Evolutionary conservation across 2,888 invertebrate species (phyloP).

Genomic region (Eupithecia abbreviata): DNA sequence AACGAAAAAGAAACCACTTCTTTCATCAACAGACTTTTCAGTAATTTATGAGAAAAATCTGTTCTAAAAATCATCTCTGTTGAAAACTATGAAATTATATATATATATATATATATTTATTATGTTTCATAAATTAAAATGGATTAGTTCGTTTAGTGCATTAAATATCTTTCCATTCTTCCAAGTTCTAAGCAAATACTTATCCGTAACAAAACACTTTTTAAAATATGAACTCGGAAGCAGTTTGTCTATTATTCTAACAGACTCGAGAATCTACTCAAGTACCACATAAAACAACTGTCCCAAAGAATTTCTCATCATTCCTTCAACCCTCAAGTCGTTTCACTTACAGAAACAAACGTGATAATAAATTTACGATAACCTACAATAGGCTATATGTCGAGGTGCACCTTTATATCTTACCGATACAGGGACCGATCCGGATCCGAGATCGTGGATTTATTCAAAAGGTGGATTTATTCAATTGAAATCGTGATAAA

Average conservation of each 20-base stretch:
- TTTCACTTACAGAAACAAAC: constrained; percentile 60
- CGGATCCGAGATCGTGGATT: neutral
- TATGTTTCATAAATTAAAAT: too few relatives aligned
- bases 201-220: neutral
- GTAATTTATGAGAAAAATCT: neutral
- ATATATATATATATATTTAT: too few relatives aligned
- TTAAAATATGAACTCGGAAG: constrained; percentile 6
- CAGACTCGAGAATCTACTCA: constrained; percentile 9
- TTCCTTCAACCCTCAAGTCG: constrained; percentile 40
- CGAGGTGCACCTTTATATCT: constrained; percentile 35
- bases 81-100: too few relatives aligned
- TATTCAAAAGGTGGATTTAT: neutral
- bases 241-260: constrained; percentile 9
- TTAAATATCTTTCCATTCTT: neutral
- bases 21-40: neutral
- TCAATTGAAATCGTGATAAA: neutral
- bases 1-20: too few relatives aligned
- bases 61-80: neutral
- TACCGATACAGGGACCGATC: constrained; percentile 31
- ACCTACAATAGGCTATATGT: constrained; percentile 34
- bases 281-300: constrained; percentile 28
- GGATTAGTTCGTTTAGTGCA: neutral
- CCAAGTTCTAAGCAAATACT: neutral
- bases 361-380: constrained; percentile 69
- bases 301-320: constrained; percentile 40